A percentile compares a stretch with the other conserved stretches of the same genome.
Evolutionary conservation across 2,797 vertebrate species (phyloP).

Genomic region (Picus viridis): DNA sequence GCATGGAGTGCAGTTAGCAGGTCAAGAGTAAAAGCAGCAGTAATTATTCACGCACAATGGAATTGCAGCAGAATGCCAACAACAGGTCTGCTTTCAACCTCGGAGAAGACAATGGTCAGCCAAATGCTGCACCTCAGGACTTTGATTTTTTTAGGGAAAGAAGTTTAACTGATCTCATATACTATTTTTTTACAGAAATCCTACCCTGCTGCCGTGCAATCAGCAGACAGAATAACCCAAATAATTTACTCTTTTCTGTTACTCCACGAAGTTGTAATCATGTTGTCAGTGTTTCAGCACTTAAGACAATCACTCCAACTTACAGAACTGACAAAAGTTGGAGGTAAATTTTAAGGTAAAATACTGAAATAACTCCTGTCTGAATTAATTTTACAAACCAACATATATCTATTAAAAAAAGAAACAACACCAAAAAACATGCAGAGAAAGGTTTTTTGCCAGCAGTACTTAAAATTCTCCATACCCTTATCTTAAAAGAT

Average conservation of each 20-base stretch:
- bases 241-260: neutral
- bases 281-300: neutral
- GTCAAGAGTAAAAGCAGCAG: neutral
- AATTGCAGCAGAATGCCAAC: neutral
- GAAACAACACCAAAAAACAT: neutral
- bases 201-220: neutral
- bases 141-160: neutral
- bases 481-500: neutral
- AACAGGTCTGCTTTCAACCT: neutral
- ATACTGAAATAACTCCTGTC: neutral
- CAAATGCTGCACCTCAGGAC: neutral
- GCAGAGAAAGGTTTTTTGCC: neutral
- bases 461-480: neutral
- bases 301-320: neutral
- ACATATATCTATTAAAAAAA: neutral
- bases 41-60: constrained; percentile 5
- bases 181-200: neutral
- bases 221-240: neutral
- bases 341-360: neutral
- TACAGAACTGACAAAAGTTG: neutral
- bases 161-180: neutral
- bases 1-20: neutral
- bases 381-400: neutral
- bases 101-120: neutral
- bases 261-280: neutral